Conservation (phyloP, 2,888 invertebrate species). For the Lasioglossum figueresi region DNA sequence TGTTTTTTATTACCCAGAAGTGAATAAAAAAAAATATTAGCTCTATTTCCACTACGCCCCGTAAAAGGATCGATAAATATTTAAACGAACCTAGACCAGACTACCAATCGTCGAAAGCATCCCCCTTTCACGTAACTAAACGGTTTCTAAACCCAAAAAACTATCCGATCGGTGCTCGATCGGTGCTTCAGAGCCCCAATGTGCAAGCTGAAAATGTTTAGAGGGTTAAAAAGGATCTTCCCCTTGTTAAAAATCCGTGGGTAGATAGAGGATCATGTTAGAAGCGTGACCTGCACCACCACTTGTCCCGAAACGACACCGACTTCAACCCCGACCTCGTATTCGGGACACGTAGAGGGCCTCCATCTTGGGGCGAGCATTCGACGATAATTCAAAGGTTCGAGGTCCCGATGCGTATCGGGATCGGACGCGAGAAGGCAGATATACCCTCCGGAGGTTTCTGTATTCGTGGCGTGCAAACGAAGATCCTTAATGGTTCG, state of each 20-base stretch:
- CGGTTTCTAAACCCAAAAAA: neutral
- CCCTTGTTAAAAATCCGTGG: neutral
- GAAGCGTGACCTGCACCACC: neutral
- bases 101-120: too few relatives aligned
- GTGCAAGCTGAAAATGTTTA: neutral
- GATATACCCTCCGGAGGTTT: neutral
- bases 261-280: neutral
- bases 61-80: too few relatives aligned
- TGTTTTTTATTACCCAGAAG: too few relatives aligned
- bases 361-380: neutral
- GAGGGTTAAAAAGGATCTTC: neutral
- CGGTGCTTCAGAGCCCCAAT: neutral
- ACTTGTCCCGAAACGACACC: neutral
- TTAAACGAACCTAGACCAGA: too few relatives aligned
- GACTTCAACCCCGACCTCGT: neutral
- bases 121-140: too few relatives aligned
- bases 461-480: conserved; percentile 12
- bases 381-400: conserved; percentile 13
- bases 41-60: too few relatives aligned
- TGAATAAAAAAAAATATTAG: too few relatives aligned
- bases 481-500: conserved; percentile 16
- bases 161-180: neutral
- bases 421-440: neutral
- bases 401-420: conserved; percentile 29
- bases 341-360: conserved; percentile 27